phyloP scores from a whole-genome alignment of 30 jellyfish, hydroid and myxozoan species.

The Hydractinia symbiolongicarpus region DNA sequence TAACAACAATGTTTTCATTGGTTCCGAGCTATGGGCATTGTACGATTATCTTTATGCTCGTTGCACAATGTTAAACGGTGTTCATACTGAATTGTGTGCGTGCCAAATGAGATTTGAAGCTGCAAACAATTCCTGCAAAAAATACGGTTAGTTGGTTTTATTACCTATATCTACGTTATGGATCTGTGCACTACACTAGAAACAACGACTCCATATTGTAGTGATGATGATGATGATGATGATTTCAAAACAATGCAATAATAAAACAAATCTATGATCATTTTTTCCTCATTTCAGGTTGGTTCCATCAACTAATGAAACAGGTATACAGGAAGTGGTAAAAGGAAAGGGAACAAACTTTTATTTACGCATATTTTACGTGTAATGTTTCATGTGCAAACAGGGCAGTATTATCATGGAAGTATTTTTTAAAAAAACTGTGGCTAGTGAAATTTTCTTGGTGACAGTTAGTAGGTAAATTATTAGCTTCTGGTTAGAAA shows the following conservation, averaged over 20 bases:
- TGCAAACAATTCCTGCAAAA: constrained; percentile 15
- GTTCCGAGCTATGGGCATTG: constrained; percentile 16
- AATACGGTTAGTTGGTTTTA: constrained; percentile 11
- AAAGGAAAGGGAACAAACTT: not conserved
- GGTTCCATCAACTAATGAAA: constrained; percentile 9
- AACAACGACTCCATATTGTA: too few species aligned
- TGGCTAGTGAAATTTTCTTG: too few species aligned
- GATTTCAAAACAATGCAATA: too few species aligned
- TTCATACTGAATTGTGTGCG: constrained; percentile 16
- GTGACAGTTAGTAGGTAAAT: too few species aligned
- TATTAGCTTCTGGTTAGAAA: too few species aligned
- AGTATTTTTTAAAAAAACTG: too few species aligned
- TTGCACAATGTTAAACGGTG: constrained; percentile 17
- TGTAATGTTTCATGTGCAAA: too few species aligned
- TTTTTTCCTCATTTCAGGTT: not conserved
- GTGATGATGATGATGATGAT: too few species aligned
- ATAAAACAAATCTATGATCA: not conserved
- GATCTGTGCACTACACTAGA: too few species aligned
- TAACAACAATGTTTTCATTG: not conserved
- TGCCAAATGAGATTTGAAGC: constrained; percentile 13
- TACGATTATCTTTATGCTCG: constrained; percentile 20
- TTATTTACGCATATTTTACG: too few species aligned
- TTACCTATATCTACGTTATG: not conserved
- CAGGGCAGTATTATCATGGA: too few species aligned
- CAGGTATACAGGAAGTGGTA: constrained; percentile 8